Evolutionary conservation across 1,140 invertebrate genomes (phyloP).

Genomic region (Drosophila pseudoananassae): DNA sequence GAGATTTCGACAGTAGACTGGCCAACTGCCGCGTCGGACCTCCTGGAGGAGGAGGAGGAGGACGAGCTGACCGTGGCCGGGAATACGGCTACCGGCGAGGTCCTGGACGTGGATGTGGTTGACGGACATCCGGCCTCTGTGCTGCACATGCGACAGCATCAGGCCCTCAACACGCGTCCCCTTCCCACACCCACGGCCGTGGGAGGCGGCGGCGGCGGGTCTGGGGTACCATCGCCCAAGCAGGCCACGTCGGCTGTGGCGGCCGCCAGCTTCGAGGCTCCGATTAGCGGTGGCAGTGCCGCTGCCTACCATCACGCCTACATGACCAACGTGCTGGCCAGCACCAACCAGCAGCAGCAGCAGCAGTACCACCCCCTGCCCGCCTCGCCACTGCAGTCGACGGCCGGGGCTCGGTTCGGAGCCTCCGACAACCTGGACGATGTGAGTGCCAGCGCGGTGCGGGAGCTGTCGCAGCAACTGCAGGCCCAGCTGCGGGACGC

Average conservation of each 20-base stretch:
- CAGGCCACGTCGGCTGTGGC: constrained; percentile 52
- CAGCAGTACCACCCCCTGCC: constrained; percentile 42
- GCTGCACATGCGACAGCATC: constrained; percentile 74
- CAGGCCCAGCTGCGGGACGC: constrained; percentile 91
- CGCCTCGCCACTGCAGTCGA: constrained; percentile 66
- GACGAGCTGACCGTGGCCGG: constrained; percentile 37
- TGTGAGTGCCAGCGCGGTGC: constrained; percentile 77
- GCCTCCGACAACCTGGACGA: constrained; percentile 70
- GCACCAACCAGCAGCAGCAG: constrained; percentile 30
- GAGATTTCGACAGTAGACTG: constrained; percentile 57
- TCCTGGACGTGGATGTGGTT: constrained; percentile 68
- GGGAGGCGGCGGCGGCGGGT: constrained; percentile 11
- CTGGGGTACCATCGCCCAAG: constrained; percentile 18
- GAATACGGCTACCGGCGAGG: constrained; percentile 24
- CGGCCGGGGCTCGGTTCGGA: constrained; percentile 56
- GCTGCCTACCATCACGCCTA: constrained; percentile 53
- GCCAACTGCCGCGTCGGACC: constrained; percentile 49
- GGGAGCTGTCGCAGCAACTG: constrained; percentile 88
- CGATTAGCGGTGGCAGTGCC: constrained; percentile 44
- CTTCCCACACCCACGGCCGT: constrained; percentile 13
- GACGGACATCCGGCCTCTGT: constrained; percentile 74
- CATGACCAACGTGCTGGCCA: constrained; percentile 66
- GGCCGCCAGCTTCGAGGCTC: constrained; percentile 60
- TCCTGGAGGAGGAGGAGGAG: constrained; percentile 35
- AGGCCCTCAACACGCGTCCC: constrained; percentile 59